Base-by-base conservation (phyloP, 2,888 invertebrate genomes). In the Drosophila atroscutellata region DNA sequence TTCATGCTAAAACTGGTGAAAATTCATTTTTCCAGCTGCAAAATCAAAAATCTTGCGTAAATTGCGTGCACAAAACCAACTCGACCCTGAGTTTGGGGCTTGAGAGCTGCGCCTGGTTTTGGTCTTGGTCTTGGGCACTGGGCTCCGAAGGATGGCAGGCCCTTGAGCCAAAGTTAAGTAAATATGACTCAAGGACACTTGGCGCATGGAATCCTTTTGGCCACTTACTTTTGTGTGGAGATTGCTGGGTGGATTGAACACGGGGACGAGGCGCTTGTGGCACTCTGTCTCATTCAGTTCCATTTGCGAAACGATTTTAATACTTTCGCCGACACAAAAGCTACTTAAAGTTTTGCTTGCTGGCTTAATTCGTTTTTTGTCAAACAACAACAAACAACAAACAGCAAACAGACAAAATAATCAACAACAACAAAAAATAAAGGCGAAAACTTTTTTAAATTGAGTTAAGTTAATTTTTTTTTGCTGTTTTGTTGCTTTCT, bases 171-270 rank as follows among this genome's bases (percentile, higher is more conserved):
- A 78, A 85, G 87, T 85, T 87, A 85, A 85, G 85, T 85, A 87
- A 85, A 85, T 85, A 87, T 87, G 83, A 83, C 79, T 85, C 87
- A 85, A 85, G 85, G 83, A 87, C 87, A 87, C 85, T 85, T 74
- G 80, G 69, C 75, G 73, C 72, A 70, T 68, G 81, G 79, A 79
- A 85, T 85, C 83, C 85, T 78, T 78, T 84, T 85, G 83, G 87
- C 86, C 82, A 86, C 87, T 86, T 80, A 78, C 80, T 76, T 80
- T 80, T 73, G 71, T 79, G 65, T 71, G 62, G 57, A 49, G 51
- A 37, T 30, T 26, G 24, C 2, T 20, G 15, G 15, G 8, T 24
- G 4, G 32, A 11, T 26, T 2, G 32, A 6, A 9, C 7, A 52
- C 6, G 30, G 6, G 26, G 39, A 2, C 2, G 20, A 7, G 18